These are phyloP conservation scores for Ophioderma brevispina DNA, from an alignment of 35 echinoderm and acorn worm species.

Conservation along the genomic window DNA sequence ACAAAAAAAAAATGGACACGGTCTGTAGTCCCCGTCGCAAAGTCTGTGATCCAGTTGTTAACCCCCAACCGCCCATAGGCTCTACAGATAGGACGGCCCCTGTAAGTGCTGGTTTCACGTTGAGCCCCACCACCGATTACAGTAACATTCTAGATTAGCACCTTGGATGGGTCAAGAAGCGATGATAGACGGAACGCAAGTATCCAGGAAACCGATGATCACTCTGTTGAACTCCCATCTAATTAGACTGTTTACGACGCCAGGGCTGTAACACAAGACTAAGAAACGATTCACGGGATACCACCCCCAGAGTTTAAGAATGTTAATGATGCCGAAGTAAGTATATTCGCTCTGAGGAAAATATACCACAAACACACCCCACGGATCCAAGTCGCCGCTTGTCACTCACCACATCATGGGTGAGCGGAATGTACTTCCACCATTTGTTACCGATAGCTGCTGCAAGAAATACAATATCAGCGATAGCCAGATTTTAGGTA, in stretches of 20 bases:
- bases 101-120: not conserved
- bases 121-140: slow-evolving; percentile 46
- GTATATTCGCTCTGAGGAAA: slow-evolving; percentile 68
- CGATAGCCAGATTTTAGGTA: slow-evolving; percentile 81
- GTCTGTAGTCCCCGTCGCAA: slow-evolving; percentile 64
- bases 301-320: slow-evolving; percentile 85
- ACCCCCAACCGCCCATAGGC: slow-evolving; percentile 20
- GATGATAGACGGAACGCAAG: slow-evolving; percentile 41
- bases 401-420: slow-evolving; percentile 46
- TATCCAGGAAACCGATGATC: slow-evolving; percentile 49
- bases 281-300: slow-evolving; percentile 78
- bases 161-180: slow-evolving; percentile 57
- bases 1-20: slow-evolving; percentile 75
- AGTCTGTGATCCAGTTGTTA: slow-evolving; percentile 8
- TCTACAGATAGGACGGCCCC: slow-evolving; percentile 36
- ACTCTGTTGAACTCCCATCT: not conserved
- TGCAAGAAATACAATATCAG: slow-evolving; percentile 76
- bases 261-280: slow-evolving; percentile 71
- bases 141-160: slow-evolving; percentile 19
- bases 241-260: slow-evolving; percentile 3
- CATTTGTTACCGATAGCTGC: slow-evolving; percentile 85
- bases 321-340: slow-evolving; percentile 80
- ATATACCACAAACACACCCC: slow-evolving; percentile 74
- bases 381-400: slow-evolving; percentile 40
- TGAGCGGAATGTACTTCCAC: slow-evolving; percentile 44